These are phyloP conservation scores for Hirtodrosophila trivittata DNA, from an alignment of 2,888 invertebrate genomes.

Conservation along the genomic window DNA sequence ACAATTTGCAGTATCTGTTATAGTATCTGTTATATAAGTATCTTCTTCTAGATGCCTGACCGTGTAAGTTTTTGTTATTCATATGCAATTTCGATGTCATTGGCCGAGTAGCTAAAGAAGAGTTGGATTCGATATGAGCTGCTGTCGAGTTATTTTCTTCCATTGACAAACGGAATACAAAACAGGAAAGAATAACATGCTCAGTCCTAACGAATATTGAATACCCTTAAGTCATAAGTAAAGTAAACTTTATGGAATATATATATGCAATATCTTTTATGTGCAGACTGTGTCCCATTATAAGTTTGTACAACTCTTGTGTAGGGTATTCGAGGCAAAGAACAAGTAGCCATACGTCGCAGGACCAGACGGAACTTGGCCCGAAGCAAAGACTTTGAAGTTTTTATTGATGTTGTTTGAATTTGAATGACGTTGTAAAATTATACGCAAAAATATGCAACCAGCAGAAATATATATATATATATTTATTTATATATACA, in stretches of 20 bases:
- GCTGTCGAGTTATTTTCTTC: constrained; percentile 1
- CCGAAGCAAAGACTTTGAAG: constrained; percentile 61
- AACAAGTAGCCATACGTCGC: constrained; percentile 22
- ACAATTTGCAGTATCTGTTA: constrained; percentile 18
- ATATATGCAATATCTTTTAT: too few relatives aligned
- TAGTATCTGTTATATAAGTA: constrained; percentile 15
- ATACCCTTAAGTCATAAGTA: not conserved
- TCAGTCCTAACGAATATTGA: not conserved
- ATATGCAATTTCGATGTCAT: constrained; percentile 59
- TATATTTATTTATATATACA: not conserved
- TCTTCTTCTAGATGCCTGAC: constrained; percentile 22
- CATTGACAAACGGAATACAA: constrained; percentile 13
- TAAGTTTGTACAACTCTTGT: too few relatives aligned
- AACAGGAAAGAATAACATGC: constrained; percentile 4
- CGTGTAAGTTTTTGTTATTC: constrained; percentile 48
- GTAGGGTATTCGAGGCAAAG: constrained; percentile 9
- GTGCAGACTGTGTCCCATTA: not conserved
- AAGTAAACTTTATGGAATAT: too few relatives aligned
- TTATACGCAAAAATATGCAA: constrained; percentile 71
- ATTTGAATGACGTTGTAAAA: constrained; percentile 77
- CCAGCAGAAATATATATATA: constrained; percentile 5
- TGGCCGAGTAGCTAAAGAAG: constrained; percentile 21
- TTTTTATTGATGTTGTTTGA: constrained; percentile 75
- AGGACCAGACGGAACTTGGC: constrained; percentile 21
- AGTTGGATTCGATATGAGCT: constrained; percentile 17